Evolutionary conservation across 2,888 invertebrate species (phyloP).

Genomic region (Agonopterix subpropinquella): DNA sequence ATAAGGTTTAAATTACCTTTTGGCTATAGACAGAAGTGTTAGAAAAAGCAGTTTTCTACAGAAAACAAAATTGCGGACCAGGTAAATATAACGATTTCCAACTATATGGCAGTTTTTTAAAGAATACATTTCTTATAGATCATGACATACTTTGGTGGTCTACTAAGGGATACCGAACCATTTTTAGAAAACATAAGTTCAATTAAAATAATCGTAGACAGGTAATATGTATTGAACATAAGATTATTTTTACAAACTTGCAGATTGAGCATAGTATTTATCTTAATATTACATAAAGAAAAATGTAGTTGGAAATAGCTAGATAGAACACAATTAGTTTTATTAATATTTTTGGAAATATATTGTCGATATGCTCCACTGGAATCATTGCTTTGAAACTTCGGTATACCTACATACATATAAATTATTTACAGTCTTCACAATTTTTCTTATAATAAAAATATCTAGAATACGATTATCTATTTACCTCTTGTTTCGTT

Average conservation of each 20-base stretch:
- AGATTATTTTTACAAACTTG: too few species aligned
- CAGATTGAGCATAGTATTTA: background rate
- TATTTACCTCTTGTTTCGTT: constrained; percentile 51
- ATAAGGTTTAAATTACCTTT: constrained; percentile 6
- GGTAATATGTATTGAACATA: too few species aligned
- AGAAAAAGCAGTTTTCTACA: constrained; percentile 34
- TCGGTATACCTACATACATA: constrained; percentile 33
- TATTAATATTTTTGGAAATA: constrained; percentile 12
- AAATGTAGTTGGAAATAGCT: constrained; percentile 9
- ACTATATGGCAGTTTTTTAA: constrained; percentile 2
- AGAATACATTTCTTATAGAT: too few species aligned
- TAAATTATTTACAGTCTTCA: constrained; percentile 67
- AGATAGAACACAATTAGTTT: constrained; percentile 5
- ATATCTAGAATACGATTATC: constrained; percentile 27
- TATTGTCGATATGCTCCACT: constrained; percentile 71
- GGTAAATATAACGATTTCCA: constrained; percentile 19
- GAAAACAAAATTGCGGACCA: constrained; percentile 21
- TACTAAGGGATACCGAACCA: too few species aligned
- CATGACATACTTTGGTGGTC: too few species aligned
- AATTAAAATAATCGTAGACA: too few species aligned
- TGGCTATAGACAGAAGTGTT: constrained; percentile 6
- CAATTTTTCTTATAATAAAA: constrained; percentile 33
- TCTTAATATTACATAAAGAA: background rate
- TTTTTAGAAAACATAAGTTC: too few species aligned
- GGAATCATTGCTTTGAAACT: constrained; percentile 48